Base-by-base conservation (phyloP, 1,140 invertebrate genomes). In the Camponotus floridanus region DNA sequence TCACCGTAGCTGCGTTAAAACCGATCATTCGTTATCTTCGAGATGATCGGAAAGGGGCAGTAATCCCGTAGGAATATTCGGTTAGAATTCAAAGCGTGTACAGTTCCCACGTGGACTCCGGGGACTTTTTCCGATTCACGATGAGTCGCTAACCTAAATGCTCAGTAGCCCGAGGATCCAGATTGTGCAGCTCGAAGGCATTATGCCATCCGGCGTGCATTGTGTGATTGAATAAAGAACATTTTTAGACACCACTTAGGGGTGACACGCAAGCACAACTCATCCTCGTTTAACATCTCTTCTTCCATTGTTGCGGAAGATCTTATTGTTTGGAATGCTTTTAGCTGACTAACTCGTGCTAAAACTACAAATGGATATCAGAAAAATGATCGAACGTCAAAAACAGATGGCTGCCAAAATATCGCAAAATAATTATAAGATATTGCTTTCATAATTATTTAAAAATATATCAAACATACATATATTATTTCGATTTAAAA, bases 241-340 rank as follows among this genome's bases (percentile, higher is more conserved):
- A 94, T 93, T 93, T 93, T 91, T 93, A 93, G 92, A 91, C 88
- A 91, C 87, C 92, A 93, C 92, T 93, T 92, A 93, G 87, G 88
- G 90, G 90, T 91, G 91, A 93, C 91, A 92, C 86, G 83, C 87
- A 88, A 88, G 86, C 85, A 87, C 93, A 88, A 93, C 91, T 94
- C 93, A 94, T 94, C 92, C 88, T 93, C 84, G 59, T 81, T 67
- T 57, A 59, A 86, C 68, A 61, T 62, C 36, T 65, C 11, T 88
- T 88, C 62, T 76, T 87, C 57, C 68, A 59, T 81, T 76, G 42
- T 87, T 73, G 57, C 57, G 67, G 33, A 86, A 79, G 83, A 86
- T 76, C 31, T 86, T 86, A 80, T 90, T 87, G 90, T 93, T 89
- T 80, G 85, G 65, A 76, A 74, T 78, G 91, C 92, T 93, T 90